Evolutionary conservation across 2,113 vertebrate genomes (phyloP).

Genomic region (Pseudonaja textilis): DNA sequence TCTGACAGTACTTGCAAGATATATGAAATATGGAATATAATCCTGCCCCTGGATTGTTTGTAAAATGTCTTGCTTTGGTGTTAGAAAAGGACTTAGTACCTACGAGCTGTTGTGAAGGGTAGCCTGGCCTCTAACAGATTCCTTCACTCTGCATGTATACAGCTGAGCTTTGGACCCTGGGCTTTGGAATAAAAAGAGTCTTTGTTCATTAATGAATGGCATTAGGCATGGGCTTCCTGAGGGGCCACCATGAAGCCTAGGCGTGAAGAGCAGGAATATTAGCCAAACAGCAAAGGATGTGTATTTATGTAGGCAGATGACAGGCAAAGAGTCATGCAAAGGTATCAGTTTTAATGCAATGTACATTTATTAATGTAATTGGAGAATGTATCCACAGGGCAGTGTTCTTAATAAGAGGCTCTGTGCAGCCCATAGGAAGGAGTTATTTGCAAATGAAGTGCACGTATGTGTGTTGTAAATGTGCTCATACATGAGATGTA

Average conservation of each 20-base stretch:
- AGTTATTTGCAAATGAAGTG: conserved; percentile 17
- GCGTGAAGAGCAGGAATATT: conserved; percentile 76
- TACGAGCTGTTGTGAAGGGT: conserved; percentile 62
- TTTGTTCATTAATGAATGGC: conserved; percentile 89
- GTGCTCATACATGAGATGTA: neutral
- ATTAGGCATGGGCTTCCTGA: conserved; percentile 91
- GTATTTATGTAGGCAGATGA: conserved; percentile 55
- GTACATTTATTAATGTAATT: neutral
- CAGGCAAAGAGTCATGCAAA: conserved; percentile 44
- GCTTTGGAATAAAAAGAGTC: conserved; percentile 81
- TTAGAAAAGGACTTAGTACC: conserved; percentile 68
- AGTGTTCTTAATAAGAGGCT: neutral
- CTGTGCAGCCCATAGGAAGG: neutral
- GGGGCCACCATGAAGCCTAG: conserved; percentile 84
- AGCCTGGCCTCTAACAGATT: conserved; percentile 75
- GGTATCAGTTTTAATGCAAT: conserved; percentile 33
- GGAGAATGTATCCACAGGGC: conserved; percentile 9
- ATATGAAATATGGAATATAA: conserved; percentile 53
- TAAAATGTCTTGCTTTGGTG: conserved; percentile 70
- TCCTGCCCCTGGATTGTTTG: conserved; percentile 48
- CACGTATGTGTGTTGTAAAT: neutral
- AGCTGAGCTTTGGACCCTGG: conserved; percentile 85
- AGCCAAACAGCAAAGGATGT: conserved; percentile 69
- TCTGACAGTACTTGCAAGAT: conserved; percentile 35
- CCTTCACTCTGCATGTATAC: conserved; percentile 78